Percentiles rank a stretch among this genome's conserved stretches.
phyloP scores from a whole-genome alignment of 2,888 invertebrate species.

The Tenthredo amoena region DNA sequence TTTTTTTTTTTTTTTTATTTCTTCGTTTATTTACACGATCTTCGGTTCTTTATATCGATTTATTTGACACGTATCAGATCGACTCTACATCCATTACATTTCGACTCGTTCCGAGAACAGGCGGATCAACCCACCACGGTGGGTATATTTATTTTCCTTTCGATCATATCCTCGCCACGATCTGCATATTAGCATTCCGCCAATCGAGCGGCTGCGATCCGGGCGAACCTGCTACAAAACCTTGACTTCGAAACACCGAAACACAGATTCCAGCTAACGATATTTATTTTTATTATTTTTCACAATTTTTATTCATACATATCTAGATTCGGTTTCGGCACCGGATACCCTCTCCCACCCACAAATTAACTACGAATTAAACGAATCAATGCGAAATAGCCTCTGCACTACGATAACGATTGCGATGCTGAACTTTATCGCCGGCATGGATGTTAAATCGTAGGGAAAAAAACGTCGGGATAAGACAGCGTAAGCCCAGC shows the following conservation, averaged over 20 bases:
- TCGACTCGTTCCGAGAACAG: neutral
- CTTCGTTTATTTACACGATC: neutral
- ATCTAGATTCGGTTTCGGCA: neutral
- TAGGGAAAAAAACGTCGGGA: neutral
- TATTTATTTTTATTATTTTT: slow-evolving; percentile 4
- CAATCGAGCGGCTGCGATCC: slow-evolving; percentile 62
- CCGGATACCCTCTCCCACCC: neutral
- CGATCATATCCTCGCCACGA: neutral
- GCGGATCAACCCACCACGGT: slow-evolving; percentile 3
- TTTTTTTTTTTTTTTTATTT: neutral
- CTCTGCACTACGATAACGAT: neutral
- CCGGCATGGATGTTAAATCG: neutral
- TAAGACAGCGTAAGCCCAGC: neutral
- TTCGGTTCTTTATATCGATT: neutral
- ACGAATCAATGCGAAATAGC: neutral
- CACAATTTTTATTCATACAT: neutral
- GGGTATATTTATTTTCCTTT: neutral
- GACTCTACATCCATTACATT: slow-evolving; percentile 10
- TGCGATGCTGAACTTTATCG: neutral
- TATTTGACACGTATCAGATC: slow-evolving; percentile 15
- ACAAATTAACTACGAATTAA: neutral
- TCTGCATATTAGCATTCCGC: slow-evolving; percentile 69
- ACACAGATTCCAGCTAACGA: slow-evolving; percentile 56
- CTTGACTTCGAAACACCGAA: slow-evolving; percentile 75
- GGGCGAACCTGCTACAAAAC: slow-evolving; percentile 59